A percentile compares a stretch with the other conserved stretches of the same genome.
These are phyloP conservation scores for Argyresthia goedartella DNA, from an alignment of 2,888 invertebrate species.

Conservation along the genomic window DNA sequence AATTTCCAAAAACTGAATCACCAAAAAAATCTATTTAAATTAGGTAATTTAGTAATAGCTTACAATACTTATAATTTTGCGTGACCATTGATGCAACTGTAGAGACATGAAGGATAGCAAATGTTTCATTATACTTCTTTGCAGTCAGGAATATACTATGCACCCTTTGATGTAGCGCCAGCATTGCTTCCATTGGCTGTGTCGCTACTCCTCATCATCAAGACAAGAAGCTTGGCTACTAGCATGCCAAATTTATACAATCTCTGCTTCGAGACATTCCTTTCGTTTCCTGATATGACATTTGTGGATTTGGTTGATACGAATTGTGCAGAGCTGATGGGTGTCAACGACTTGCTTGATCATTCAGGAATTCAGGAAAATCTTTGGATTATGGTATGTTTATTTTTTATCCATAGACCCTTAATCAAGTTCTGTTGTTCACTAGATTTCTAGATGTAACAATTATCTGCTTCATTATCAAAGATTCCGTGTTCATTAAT, in stretches of 20 bases:
- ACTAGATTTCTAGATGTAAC: too few relatives aligned
- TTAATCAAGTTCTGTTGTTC: too few relatives aligned
- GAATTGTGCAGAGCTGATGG: constrained; percentile 23
- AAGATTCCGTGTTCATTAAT: too few relatives aligned
- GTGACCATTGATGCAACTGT: too few relatives aligned
- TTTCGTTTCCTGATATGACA: constrained; percentile 32
- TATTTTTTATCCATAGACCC: constrained; percentile 1
- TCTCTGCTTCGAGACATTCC: constrained; percentile 30
- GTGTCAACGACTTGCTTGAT: constrained; percentile 27
- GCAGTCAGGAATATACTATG: constrained; percentile 19
- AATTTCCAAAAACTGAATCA: too few relatives aligned
- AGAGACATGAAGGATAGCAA: too few relatives aligned
- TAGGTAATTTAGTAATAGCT: too few relatives aligned
- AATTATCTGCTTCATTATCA: too few relatives aligned
- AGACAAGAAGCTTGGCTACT: constrained; percentile 20
- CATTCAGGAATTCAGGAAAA: constrained; percentile 16
- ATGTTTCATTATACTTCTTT: too few relatives aligned
- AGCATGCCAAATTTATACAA: constrained; percentile 25
- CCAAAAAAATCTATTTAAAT: too few relatives aligned
- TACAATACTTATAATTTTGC: too few relatives aligned
- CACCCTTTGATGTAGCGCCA: constrained; percentile 14
- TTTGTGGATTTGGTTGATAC: constrained; percentile 19
- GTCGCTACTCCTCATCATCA: constrained; percentile 29
- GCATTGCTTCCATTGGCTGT: constrained; percentile 30
- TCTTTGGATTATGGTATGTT: constrained; percentile 26